These are phyloP conservation scores for Amblyornis subalaris DNA, from an alignment of 2,113 vertebrate species.

Conservation along the genomic window DNA sequence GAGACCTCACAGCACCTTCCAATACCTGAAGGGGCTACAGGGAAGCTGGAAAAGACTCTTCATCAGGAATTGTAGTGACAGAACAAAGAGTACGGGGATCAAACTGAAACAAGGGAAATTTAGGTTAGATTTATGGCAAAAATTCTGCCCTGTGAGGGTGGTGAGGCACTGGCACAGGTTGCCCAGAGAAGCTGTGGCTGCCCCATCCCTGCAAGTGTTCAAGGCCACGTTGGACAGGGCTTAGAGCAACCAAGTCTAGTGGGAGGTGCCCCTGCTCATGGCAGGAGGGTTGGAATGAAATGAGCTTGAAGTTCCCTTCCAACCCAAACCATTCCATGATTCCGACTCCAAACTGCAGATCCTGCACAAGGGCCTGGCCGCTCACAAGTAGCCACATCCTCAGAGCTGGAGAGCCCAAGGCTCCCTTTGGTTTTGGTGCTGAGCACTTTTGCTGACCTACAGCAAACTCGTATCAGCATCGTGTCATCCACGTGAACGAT, in stretches of 20 bases:
- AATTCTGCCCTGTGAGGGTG: not conserved
- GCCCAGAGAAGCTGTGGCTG: not conserved
- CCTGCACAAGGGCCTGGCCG: not conserved
- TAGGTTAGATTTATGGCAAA: not conserved
- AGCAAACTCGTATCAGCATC: not conserved
- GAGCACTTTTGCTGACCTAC: constrained; percentile 5
- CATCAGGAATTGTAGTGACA: not conserved
- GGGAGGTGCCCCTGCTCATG: not conserved
- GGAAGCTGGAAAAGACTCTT: not conserved
- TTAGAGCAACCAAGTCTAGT: not conserved
- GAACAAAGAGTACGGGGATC: not conserved
- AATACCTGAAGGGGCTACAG: not conserved
- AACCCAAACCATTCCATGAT: not conserved
- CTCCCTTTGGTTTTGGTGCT: not conserved
- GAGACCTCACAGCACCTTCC: not conserved
- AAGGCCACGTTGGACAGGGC: not conserved
- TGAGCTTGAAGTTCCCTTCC: not conserved
- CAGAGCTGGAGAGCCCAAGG: not conserved
- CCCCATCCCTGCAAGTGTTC: not conserved
- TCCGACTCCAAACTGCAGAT: not conserved
- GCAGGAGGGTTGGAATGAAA: not conserved
- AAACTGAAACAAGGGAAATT: not conserved
- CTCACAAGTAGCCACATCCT: not conserved
- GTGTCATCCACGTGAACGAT: not conserved
- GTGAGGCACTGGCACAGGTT: not conserved